These are phyloP conservation scores for Daubentonia madagascariensis DNA, from an alignment of 2,113 vertebrate species.

Conservation along the genomic window DNA sequence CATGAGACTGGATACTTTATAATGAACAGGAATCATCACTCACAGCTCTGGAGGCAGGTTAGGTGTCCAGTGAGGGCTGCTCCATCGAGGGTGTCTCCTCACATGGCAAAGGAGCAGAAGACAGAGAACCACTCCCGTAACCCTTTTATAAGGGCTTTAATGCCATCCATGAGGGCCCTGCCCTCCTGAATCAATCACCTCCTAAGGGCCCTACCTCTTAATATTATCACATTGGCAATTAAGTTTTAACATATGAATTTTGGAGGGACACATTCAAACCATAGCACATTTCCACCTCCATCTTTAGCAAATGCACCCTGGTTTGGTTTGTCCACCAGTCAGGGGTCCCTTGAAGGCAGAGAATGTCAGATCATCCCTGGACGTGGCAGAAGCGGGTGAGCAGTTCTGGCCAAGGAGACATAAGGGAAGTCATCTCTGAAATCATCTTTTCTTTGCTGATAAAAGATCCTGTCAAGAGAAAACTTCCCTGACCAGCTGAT, in stretches of 20 bases:
- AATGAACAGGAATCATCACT: neutral
- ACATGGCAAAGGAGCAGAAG: accelerated
- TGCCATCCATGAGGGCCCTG: too few species aligned
- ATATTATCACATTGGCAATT: neutral
- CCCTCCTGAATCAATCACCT: neutral
- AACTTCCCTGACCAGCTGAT: too few species aligned
- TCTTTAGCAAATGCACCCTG: neutral
- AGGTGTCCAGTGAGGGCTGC: neutral
- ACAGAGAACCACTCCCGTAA: neutral
- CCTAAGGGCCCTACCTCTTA: neutral
- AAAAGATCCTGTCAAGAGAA: too few species aligned
- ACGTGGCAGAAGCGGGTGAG: neutral
- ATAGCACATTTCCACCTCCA: too few species aligned
- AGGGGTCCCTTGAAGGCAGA: neutral
- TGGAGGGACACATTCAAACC: neutral
- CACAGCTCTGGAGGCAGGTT: neutral
- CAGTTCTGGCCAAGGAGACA: neutral
- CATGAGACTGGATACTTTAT: too few species aligned
- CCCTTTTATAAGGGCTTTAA: neutral
- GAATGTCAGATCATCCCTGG: neutral
- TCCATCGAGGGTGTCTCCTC: neutral
- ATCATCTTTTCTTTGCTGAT: neutral
- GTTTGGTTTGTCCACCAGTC: too few species aligned
- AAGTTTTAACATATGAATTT: neutral
- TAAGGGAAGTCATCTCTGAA: neutral